Base-by-base conservation (phyloP, 2,113 vertebrate species). In the Brachyhypopomus gauderio region DNA sequence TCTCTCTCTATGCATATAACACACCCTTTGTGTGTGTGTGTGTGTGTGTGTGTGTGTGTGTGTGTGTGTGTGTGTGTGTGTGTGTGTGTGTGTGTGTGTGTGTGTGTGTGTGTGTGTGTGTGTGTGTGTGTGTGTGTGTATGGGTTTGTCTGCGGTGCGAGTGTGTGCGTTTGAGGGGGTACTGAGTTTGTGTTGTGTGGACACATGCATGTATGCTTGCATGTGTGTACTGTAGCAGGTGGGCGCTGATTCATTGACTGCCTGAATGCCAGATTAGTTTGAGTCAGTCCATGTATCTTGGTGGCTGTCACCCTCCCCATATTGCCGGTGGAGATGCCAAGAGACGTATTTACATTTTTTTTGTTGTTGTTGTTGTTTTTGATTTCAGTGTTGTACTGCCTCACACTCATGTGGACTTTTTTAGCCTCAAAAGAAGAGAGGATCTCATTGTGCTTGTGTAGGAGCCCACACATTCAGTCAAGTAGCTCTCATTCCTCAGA, bases 171-270 rank as follows among this genome's bases (percentile, higher is more conserved):
- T 6, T 62, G 19, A 58, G 30, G 38, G 16, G 5, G 56, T 20
- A 19, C 5, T 78, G 2, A 41, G 36, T 45, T 74, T 76, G 63
- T 41, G 22, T 64, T 74, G 14, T 75, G 34, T 55, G 64, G 75
- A 30, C 41, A 20, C 16, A 19, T 55, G 30, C 27, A 52, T 85
- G 48, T 82, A 56, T 78, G 27, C 59, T 41, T 79, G 41, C 30
- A n/a, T 73, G 76, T 78, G 52, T 25, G 14, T 63, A 75, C 74
- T 72, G 77, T 74, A 62, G 76, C 85, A 86, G 75, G 78, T 84
- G 85, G 75, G 70, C 75, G 25, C 74, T 82, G 84, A 85, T 55
- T 79, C 80, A 85, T 34, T 70, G 75, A 48, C 72, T 81, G 52
- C 62, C 62, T 82, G 71, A 63, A 71, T 66, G 20, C 62, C 79